These are phyloP conservation scores for Charaxes varanes DNA, from an alignment of 1,140 invertebrate genomes.

Conservation along the genomic window DNA sequence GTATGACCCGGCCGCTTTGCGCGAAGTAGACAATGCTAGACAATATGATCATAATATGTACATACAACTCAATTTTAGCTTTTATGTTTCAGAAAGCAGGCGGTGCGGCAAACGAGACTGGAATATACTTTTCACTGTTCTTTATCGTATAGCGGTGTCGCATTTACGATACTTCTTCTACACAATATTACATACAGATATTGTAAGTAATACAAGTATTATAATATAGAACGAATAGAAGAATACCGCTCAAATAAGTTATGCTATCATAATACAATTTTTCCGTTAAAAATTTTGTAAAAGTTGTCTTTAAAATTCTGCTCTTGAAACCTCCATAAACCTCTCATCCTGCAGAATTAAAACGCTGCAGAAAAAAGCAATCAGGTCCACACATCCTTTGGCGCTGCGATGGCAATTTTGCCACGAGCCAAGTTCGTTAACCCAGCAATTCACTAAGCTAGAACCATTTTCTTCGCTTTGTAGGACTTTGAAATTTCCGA, in stretches of 20 bases:
- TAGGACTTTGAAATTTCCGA: constrained; percentile 50
- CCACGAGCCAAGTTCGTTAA: constrained; percentile 31
- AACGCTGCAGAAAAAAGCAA: constrained; percentile 9
- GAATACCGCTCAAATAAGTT: too few species aligned
- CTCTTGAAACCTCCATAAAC: constrained; percentile 6
- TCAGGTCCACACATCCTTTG: constrained; percentile 14
- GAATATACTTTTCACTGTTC: too few species aligned
- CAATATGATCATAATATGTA: not conserved
- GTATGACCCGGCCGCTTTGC: not conserved
- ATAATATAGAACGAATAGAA: too few species aligned
- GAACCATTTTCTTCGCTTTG: constrained; percentile 34
- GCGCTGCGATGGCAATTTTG: constrained; percentile 22
- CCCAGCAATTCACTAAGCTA: constrained; percentile 34
- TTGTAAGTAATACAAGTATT: too few species aligned
- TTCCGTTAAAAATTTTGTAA: not conserved
- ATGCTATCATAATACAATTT: too few species aligned
- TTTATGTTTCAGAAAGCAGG: not conserved
- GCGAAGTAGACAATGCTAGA: constrained; percentile 1
- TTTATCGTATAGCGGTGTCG: too few species aligned
- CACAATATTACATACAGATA: too few species aligned
- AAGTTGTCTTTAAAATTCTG: not conserved
- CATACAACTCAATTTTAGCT: not conserved
- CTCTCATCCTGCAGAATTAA: constrained; percentile 12
- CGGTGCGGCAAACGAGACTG: not conserved
- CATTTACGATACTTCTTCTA: too few species aligned